phyloP scores from a whole-genome alignment of 2,113 vertebrate genomes.

The Vombatus ursinus region DNA sequence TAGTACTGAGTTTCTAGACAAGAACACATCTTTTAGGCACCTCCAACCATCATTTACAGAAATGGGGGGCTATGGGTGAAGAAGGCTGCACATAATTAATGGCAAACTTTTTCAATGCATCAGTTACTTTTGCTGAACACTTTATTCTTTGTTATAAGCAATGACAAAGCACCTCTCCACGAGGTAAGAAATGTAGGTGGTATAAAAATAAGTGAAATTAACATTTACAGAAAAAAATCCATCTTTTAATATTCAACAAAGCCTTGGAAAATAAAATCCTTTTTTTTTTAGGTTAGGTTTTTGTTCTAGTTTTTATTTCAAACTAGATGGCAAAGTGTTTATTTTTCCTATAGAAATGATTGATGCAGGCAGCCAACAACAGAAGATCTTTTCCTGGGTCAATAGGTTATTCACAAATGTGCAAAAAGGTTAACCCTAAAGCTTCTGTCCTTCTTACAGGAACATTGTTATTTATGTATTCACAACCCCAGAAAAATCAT shows the following conservation, averaged over 20 bases:
- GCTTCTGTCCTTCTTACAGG: constrained; percentile 64
- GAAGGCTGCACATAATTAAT: neutral
- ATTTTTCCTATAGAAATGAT: constrained; percentile 68
- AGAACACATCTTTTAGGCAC: neutral
- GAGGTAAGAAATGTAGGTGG: neutral
- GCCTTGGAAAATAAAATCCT: neutral
- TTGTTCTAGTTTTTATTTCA: constrained; percentile 76
- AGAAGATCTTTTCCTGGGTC: constrained; percentile 67
- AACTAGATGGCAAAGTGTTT: constrained; percentile 71
- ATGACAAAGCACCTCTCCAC: neutral
- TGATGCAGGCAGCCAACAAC: constrained; percentile 70
- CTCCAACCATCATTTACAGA: rapidly evolving
- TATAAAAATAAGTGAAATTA: neutral
- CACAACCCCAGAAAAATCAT: constrained; percentile 70
- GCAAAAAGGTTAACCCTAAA: constrained; percentile 75
- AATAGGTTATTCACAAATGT: constrained; percentile 66
- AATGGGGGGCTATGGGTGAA: neutral
- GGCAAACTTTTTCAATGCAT: neutral
- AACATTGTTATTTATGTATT: constrained; percentile 74
- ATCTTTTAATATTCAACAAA: neutral
- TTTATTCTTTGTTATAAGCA: neutral
- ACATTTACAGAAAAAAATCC: neutral
- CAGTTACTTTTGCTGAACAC: neutral
- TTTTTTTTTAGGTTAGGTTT: constrained; percentile 32
- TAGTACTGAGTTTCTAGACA: neutral